Conservation (phyloP, 2,888 invertebrate genomes). For the Caenorhabditis angaria region DNA sequence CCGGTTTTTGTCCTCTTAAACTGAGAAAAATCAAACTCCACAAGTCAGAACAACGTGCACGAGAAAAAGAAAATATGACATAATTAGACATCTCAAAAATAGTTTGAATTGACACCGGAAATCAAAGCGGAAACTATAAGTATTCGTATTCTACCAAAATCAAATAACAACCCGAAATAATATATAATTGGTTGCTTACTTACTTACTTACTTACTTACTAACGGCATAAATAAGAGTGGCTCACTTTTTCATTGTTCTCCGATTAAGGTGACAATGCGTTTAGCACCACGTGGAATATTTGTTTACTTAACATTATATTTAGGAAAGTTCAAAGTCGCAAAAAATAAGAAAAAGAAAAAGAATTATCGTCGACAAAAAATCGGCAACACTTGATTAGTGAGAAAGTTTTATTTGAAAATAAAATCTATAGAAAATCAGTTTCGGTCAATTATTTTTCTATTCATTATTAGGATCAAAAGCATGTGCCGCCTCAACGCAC, state of each 20-base stretch:
- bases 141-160: neutral
- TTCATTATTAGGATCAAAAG: neutral
- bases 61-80: too few species aligned
- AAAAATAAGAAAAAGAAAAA: too few species aligned
- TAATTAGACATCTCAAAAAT: neutral
- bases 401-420: neutral
- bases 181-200: neutral
- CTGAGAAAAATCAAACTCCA: too few species aligned
- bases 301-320: neutral
- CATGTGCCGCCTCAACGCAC: neutral
- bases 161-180: neutral
- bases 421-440: neutral
- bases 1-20: too few species aligned
- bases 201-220: too few species aligned
- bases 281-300: slow-evolving; percentile 20
- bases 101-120: neutral
- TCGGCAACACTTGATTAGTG: neutral
- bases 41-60: too few species aligned
- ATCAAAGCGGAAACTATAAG: neutral
- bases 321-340: too few species aligned
- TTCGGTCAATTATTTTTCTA: neutral
- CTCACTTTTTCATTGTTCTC: slow-evolving; percentile 7
- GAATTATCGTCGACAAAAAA: neutral
- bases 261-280: slow-evolving; percentile 20
- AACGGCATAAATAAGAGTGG: too few species aligned